Base-by-base conservation (phyloP, 2,113 vertebrate genomes). In the Accipiter virgatus region DNA sequence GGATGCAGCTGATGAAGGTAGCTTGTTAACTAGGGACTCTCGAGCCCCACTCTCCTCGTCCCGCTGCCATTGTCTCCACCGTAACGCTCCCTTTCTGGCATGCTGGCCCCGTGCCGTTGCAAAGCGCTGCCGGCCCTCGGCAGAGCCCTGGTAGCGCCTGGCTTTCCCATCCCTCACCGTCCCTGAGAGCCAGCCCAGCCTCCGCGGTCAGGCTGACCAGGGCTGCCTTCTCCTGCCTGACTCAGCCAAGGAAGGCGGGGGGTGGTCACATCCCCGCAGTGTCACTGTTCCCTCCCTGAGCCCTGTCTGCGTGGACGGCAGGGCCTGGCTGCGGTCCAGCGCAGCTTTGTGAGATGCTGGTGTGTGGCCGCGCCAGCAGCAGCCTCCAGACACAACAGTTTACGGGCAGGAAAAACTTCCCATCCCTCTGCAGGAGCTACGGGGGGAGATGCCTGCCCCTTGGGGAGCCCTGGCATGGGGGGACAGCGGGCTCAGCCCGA, bases 341-440 rank as follows among this genome's bases (percentile, higher is more conserved):
- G 0, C 65, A n/a, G 61, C 68, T 95, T 70, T 17, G 50, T 93
- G 94, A 13, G 2, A 90, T 45, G 61, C 78, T 62, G 50, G 14
- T 81, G 73, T 45, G 84, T 0, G 5, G 80, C 48, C 10, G 1
- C 7, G 40, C 80, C 2, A 27, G 47, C 77, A 42, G 65, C 92
- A 53, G 73, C 63, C 61, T 94, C 81, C 84, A 90, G 81, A 93
- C 87, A 78, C 84, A 95, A 91, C 70, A 93, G 78, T 95, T 96
- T 91, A 90, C 0, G 1, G 22, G 13, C 32, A 79, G 68, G 19
- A 81, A 93, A 93, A 93, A 1, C 40, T 91, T 94, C 50, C 58
- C 34, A 56, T 88, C 36, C 31, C 23, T 92, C 29, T 1, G 8
- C 16, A 63, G 43, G 34, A 48, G 80, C 27, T 2, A 12, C 26